phyloP scores from a whole-genome alignment of 1,140 invertebrate genomes.

The Xylocopa sonorina region DNA sequence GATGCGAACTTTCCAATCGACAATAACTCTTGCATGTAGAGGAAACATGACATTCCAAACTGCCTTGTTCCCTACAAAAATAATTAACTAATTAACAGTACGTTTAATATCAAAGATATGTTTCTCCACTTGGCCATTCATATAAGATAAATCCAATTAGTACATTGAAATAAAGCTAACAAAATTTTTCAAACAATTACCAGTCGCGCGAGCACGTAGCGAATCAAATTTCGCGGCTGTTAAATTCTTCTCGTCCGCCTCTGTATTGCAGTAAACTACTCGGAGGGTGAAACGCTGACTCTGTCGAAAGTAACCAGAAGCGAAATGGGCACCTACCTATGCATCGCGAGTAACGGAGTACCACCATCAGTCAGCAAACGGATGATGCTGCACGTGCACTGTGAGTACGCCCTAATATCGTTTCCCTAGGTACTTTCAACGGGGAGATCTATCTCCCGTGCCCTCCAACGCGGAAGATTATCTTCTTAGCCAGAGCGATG shows the following conservation, averaged over 20 bases:
- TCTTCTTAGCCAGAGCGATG: constrained; percentile 24
- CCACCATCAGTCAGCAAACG: constrained; percentile 90
- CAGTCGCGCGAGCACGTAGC: no score
- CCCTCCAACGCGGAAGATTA: constrained; percentile 19
- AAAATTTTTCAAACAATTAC: no score
- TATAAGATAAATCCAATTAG: no score
- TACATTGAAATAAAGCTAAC: no score
- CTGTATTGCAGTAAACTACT: constrained; percentile 82
- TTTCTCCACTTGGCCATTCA: no score
- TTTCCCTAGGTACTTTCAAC: constrained; percentile 27
- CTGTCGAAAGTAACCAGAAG: constrained; percentile 91
- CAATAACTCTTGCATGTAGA: no score
- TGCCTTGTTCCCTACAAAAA: no score
- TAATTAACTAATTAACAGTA: no score
- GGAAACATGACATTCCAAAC: no score
- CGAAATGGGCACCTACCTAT: constrained; percentile 93
- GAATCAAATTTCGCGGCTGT: constrained; percentile 11
- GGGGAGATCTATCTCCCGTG: constrained; percentile 11
- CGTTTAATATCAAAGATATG: no score
- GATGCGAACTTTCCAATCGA: no score
- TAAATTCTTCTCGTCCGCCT: constrained; percentile 31
- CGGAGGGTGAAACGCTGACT: constrained; percentile 89
- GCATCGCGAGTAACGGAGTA: constrained; percentile 89
- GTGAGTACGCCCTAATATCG: constrained; percentile 85
- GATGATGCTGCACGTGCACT: constrained; percentile 92